Evolutionary conservation across 2,888 invertebrate species (phyloP), one percentile per base, ranked within the genome.

Genomic region (Pterostichus niger): DNA sequence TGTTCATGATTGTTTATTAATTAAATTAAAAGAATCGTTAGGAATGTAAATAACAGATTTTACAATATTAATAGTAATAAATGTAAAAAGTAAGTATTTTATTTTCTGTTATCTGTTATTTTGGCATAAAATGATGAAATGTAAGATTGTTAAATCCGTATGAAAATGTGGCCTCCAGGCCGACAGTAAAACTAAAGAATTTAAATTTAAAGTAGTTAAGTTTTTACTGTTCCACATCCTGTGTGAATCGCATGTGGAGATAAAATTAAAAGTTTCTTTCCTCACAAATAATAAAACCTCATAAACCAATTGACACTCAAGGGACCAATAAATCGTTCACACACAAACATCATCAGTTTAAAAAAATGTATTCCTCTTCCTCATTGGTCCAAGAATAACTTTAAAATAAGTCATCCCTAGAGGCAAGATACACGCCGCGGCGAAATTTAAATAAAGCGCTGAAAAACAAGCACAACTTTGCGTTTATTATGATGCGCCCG

Each of bases 381-480:
- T 80, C 54, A 49, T 54, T 68, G 49, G 40, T 15, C 35, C 52
- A 68, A 80, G 46, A 80, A 80, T 80, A 80, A 52, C 59, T 77
- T 33, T 31, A 6, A 13, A 54, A 35, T 71, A 80, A 54, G 35
- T 77, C 77, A 56, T 77, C 52, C 71, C 64, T 4, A 64, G 64
- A 59, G 68, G 40, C 15, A 10, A 17, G 17, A 17, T 56, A 15
- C 56, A 56, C 24, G 40, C 40, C 40, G 40, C 40, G 40, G 64
- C 40, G 33, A 44, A 79, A 79, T 79, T 49, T 49, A 64, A 79
- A 80, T 80, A 52, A 80, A 24, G 71, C 46, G 52, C 35, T 71
- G 80, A 80, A 35, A 80, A 35, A 77, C 59, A 59, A 77, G 59
- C 31, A 24, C 49, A 54, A 33, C 49, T 31, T 49, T 64, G 49